Percentiles rank a stretch among this genome's conserved stretches.
Evolutionary conservation across 2,797 vertebrate genomes (phyloP).

Genomic region (Graptemys geographica): DNA sequence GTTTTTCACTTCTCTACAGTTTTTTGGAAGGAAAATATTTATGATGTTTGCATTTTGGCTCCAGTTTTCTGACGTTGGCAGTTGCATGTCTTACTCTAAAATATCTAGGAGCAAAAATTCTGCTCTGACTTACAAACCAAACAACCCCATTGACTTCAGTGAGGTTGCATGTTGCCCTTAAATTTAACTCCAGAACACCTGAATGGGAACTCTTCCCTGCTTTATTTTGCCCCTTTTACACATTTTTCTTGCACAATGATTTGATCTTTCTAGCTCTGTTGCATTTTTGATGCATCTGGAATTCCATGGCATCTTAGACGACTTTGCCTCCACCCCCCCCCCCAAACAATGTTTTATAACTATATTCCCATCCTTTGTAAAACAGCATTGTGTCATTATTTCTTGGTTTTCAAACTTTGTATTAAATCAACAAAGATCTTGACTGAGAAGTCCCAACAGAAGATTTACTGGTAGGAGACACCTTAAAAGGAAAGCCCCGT

Average conservation of each 20-base stretch:
- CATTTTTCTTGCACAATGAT: not conserved
- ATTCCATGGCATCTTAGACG: not conserved
- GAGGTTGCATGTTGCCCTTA: not conserved
- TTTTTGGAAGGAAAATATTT: not conserved
- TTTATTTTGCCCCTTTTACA: not conserved
- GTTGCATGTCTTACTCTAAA: not conserved
- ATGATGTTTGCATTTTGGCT: not conserved
- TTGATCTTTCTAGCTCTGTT: not conserved
- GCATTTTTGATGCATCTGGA: not conserved
- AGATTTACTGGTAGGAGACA: constrained; percentile 41
- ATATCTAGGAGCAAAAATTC: not conserved
- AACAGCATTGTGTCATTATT: not conserved
- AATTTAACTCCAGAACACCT: not conserved
- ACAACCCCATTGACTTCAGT: not conserved
- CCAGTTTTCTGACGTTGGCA: not conserved
- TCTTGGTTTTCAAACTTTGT: not conserved
- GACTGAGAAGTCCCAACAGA: constrained; percentile 48
- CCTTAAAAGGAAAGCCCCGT: constrained; percentile 40
- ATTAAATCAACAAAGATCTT: constrained; percentile 5
- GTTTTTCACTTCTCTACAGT: not conserved
- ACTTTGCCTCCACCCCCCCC: not conserved
- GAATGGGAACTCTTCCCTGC: not conserved
- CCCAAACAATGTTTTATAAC: not conserved
- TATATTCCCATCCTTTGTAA: constrained; percentile 6
- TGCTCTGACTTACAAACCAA: not conserved